Evolutionary conservation across 2,797 vertebrate species (phyloP), one percentile per base, ranked within the genome.

Genomic region (Pithecia hirsuta): DNA sequence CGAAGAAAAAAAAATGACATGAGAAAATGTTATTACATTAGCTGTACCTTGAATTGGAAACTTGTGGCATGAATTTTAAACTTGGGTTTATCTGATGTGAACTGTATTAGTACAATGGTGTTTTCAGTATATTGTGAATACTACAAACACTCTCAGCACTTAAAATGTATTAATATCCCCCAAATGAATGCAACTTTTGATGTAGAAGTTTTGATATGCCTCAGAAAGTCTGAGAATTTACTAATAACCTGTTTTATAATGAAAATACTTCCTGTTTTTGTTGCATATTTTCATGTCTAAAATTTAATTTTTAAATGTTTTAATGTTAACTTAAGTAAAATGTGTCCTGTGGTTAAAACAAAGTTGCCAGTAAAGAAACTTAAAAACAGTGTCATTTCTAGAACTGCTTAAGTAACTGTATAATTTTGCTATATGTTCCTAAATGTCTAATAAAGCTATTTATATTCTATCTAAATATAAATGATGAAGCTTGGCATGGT

Each of bases 401-500:
- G 98, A 97, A 98, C 98, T 97, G 93, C 86, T 97, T 97, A 89
- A 95, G 97, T 98, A 97, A 96, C 98, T 88, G 85, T 98, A 95
- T 96, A 88, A 98, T 95, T 96, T 96, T 92, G 80, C 92, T 96
- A 7, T 97, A 59, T 97, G 97, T 98, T 98, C 97, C 95, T 97
- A 97, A 98, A 96, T 87, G 86, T 96, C 94, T 91, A 96, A 97
- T 97, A 89, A 88, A 97, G 93, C 98, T 97, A 98, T 96, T 89
- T 97, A 97, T 98, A 93, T 98, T 98, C 98, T 98, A 98, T 98
- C 98, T 88, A 97, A 96, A 89, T 92, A 50, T 98, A 98, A 98
- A 97, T 97, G 12, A 30, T 61, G 59, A 30, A 30, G 59, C 28
- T 61, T 30, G 59, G 28, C 59, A 30, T 61, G 28, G 28, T 14